Evolutionary conservation across 2,797 vertebrate genomes (phyloP).

Genomic region (Hippoglossus hippoglossus): DNA sequence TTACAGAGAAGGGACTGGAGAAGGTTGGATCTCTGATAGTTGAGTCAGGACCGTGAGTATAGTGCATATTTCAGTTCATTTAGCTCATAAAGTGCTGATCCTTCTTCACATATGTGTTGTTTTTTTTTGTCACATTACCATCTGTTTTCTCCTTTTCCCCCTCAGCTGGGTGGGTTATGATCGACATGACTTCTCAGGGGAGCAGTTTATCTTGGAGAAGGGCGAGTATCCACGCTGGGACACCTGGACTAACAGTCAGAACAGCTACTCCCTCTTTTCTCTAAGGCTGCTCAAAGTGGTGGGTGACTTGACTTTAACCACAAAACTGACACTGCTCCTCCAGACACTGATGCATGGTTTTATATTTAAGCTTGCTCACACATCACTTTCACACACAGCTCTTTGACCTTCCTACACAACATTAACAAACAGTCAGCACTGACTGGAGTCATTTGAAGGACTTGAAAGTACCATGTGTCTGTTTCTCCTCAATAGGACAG

Average conservation of each 20-base stretch:
- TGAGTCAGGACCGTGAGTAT: slow-evolving; percentile 92
- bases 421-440: background rate
- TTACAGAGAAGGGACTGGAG: slow-evolving; percentile 87
- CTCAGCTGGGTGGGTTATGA: slow-evolving; percentile 90
- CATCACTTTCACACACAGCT: background rate
- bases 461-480: background rate
- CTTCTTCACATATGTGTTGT: background rate
- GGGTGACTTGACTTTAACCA: slow-evolving; percentile 18
- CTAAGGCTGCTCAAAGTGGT: slow-evolving; percentile 86
- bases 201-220: slow-evolving; percentile 94
- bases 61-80: background rate
- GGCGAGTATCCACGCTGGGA: slow-evolving; percentile 94
- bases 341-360: background rate
- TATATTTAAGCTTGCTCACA: background rate
- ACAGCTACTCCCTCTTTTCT: slow-evolving; percentile 89
- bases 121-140: background rate
- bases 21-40: slow-evolving; percentile 93
- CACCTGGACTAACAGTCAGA: slow-evolving; percentile 93
- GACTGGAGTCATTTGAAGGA: background rate
- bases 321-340: background rate
- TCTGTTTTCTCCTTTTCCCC: background rate
- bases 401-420: background rate
- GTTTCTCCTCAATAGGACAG: slow-evolving; percentile 83
- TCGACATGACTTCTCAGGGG: slow-evolving; percentile 84
- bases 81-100: background rate